Evolutionary conservation across 2,797 vertebrate species (phyloP).

Genomic region (Sandelia bainsii): DNA sequence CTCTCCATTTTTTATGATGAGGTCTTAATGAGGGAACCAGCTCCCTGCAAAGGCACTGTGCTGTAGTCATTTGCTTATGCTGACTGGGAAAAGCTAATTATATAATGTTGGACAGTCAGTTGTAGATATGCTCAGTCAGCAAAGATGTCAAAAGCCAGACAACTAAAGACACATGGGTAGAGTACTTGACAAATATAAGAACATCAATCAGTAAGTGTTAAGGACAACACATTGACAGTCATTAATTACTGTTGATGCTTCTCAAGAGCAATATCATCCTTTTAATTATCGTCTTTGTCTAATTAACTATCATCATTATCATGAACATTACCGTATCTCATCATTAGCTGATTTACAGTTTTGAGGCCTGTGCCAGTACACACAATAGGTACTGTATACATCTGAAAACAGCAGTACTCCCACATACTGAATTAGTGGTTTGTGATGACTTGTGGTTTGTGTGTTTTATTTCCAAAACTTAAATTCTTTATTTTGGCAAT

Average conservation of each 20-base stretch:
- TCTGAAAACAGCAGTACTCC: not conserved
- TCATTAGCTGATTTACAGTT: conserved; percentile 18
- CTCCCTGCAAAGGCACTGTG: conserved; percentile 6
- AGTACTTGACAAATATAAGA: conserved; percentile 13
- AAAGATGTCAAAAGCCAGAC: conserved; percentile 38
- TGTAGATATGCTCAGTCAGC: not conserved
- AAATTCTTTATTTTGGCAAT: not conserved
- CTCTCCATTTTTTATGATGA: conserved; percentile 65
- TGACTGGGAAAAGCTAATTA: not conserved
- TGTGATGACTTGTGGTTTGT: not conserved
- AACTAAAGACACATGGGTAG: conserved; percentile 5
- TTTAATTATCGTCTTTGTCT: conserved; percentile 30
- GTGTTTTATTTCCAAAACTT: not conserved
- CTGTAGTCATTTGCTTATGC: conserved; percentile 11
- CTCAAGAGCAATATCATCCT: conserved; percentile 18
- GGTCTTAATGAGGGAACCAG: conserved; percentile 52
- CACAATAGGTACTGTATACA: not conserved
- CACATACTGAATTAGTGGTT: not conserved
- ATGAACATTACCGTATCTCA: conserved; percentile 2
- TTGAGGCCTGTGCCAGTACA: no score
- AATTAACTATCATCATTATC: conserved; percentile 36
- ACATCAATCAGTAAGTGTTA: conserved; percentile 7
- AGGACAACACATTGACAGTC: conserved; percentile 27
- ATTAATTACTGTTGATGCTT: conserved; percentile 34
- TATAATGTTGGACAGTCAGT: conserved; percentile 5